phyloP scores from a whole-genome alignment of 2,113 vertebrate species.

The Parus major region DNA sequence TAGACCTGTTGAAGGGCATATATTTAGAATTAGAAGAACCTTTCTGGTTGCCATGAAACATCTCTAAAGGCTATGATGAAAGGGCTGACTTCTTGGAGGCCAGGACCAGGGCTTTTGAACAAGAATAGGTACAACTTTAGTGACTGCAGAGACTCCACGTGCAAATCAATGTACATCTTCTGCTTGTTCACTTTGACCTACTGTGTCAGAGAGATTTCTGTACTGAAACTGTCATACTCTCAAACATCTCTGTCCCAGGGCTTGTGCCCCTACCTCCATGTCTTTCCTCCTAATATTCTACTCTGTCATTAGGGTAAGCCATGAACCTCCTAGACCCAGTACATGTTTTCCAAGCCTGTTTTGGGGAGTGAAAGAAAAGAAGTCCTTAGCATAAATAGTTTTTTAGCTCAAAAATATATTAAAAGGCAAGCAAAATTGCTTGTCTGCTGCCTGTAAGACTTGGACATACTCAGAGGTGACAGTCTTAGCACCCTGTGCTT shows the following conservation, averaged over 20 bases:
- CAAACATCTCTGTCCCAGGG: background rate
- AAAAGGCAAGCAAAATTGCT: background rate
- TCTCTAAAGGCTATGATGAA: background rate
- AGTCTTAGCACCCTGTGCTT: too few relatives aligned
- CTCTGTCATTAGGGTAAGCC: background rate
- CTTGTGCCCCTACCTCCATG: background rate
- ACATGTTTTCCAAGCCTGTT: background rate
- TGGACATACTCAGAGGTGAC: background rate
- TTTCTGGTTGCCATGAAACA: background rate
- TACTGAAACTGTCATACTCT: background rate
- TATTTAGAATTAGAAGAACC: background rate
- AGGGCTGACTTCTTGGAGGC: background rate
- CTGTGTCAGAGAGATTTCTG: background rate
- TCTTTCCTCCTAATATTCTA: background rate
- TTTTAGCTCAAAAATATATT: background rate
- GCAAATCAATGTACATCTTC: background rate
- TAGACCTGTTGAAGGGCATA: background rate
- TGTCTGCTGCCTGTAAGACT: background rate
- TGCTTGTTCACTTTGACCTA: background rate
- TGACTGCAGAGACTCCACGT: background rate
- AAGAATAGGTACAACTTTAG: background rate
- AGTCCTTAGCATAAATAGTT: background rate
- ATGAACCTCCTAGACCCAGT: fast-evolving
- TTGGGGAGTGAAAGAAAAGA: background rate
- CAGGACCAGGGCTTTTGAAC: background rate